Base-by-base conservation (phyloP, 2,113 vertebrate species). In the Verasper variegatus region DNA sequence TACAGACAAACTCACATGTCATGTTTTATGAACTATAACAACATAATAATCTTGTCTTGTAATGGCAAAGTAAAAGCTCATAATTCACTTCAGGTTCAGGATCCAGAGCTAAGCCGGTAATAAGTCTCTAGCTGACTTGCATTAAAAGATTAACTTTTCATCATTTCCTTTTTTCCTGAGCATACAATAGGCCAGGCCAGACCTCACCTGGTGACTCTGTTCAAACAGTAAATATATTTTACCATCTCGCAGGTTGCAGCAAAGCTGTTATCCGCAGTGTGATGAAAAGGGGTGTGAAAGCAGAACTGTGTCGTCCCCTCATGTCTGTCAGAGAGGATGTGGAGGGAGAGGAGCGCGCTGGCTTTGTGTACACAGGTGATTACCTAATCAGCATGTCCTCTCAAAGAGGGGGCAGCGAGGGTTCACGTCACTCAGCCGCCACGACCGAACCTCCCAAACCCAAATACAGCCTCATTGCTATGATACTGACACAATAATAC, bases 321-420 rank as follows among this genome's bases (percentile, higher is more conserved):
- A 72, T 56, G 91, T 90, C 92, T 91, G 91, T 90, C 88, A 91
- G 47, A 84, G 86, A 85, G 87, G 88, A 92, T 90, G 74, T 82
- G 81, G 78, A 88, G 76, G 61, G 45, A 88, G 87, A 87, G 87
- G 76, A 62, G 89, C 27, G 74, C 47, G 37, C 56, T 21, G 86
- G 82, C 82, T 90, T 85, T 95, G 92, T 94, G 93, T 94, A 94
- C 92, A 91, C 93, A 94, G 93, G 92, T 94, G 93, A 95, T 95
- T 92, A 93, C 89, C 93, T 86, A 93, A 93, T 94, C 92, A 94
- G 84, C 79, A 76, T 92, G 90, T 92, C 89, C 90, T 91, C 87
- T 83, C 54, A 77, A 35, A 84, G 83, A 89, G 85, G 81, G 92
- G 93, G 91, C 93, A 94, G 70, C 69, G 14, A 88, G 77, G 90